These are phyloP conservation scores for Scelioninae gen. 1 DNA, from an alignment of 2,888 invertebrate genomes.

Conservation along the genomic window DNA sequence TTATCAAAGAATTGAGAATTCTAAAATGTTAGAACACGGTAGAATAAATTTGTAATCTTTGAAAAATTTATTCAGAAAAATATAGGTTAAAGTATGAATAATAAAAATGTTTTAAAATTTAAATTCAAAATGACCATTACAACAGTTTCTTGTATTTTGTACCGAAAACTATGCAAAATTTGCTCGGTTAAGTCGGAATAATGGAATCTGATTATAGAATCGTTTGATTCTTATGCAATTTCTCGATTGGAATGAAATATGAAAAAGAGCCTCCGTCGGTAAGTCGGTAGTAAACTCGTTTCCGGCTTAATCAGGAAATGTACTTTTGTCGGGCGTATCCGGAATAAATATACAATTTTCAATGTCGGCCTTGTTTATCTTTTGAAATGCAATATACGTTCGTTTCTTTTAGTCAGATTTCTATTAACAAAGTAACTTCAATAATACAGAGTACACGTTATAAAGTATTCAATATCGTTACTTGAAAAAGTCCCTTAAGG, in stretches of 20 bases:
- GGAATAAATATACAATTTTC: constrained; percentile 50
- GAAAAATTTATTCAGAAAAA: too few species aligned
- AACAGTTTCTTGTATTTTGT: too few species aligned
- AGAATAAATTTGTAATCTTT: too few species aligned
- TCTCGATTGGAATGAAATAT: constrained; percentile 38
- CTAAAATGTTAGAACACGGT: too few species aligned
- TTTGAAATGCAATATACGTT: constrained; percentile 20
- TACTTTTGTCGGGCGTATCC: constrained; percentile 36
- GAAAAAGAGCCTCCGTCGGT: constrained; percentile 28
- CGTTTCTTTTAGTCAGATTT: constrained; percentile 37
- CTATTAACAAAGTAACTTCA: constrained; percentile 50
- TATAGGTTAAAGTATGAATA: too few species aligned
- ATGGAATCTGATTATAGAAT: neutral
- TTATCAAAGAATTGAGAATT: too few species aligned
- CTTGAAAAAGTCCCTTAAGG: constrained; percentile 40
- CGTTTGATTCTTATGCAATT: constrained; percentile 18
- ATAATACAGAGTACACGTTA: constrained; percentile 36
- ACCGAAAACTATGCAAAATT: too few species aligned
- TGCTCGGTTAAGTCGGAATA: too few species aligned
- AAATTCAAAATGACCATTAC: too few species aligned
- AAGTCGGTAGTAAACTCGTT: constrained; percentile 33
- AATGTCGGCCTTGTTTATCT: constrained; percentile 30
- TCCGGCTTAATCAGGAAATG: constrained; percentile 54
- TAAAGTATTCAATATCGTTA: constrained; percentile 33
- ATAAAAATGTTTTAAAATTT: too few species aligned